phyloP scores from a whole-genome alignment of 2,888 invertebrate genomes.

The Proisotoma minuta region DNA sequence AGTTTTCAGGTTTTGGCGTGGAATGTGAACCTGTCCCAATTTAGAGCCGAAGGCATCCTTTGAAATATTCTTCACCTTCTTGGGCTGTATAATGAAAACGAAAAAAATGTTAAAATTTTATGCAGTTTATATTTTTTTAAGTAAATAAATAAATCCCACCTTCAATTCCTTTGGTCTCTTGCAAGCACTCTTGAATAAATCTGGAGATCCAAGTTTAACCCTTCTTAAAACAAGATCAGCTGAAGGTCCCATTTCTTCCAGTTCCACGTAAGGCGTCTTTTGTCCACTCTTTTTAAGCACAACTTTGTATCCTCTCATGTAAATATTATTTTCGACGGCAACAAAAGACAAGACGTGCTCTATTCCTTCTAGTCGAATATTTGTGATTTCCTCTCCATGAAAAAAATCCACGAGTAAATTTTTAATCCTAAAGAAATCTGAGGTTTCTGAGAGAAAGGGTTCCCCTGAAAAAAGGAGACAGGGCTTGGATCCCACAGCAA shows the following conservation, averaged over 20 bases:
- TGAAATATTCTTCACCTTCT: slow-evolving; percentile 85
- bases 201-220: slow-evolving; percentile 81
- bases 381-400: slow-evolving; percentile 72
- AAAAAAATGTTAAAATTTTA: slow-evolving; percentile 38
- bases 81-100: too few relatives aligned
- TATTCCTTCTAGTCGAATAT: slow-evolving; percentile 82
- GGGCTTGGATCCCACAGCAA: slow-evolving; percentile 79
- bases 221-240: slow-evolving; percentile 81
- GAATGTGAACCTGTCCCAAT: slow-evolving; percentile 87
- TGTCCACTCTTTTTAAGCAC: slow-evolving; percentile 84
- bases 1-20: slow-evolving; percentile 75
- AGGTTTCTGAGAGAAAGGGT: slow-evolving; percentile 72
- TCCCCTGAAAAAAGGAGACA: slow-evolving; percentile 88
- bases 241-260: slow-evolving; percentile 90
- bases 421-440: slow-evolving; percentile 73
- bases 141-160: slow-evolving; percentile 49
- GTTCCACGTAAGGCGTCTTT: slow-evolving; percentile 80
- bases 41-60: slow-evolving; percentile 82
- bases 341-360: slow-evolving; percentile 91
- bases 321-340: slow-evolving; percentile 71
- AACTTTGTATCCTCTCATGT: slow-evolving; percentile 72
- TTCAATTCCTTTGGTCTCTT: slow-evolving; percentile 73
- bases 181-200: slow-evolving; percentile 77
- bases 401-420: slow-evolving; percentile 90
- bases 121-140: neutral